Conservation (phyloP, 2,888 invertebrate species). For the Thecocarcelia acutangulata region DNA sequence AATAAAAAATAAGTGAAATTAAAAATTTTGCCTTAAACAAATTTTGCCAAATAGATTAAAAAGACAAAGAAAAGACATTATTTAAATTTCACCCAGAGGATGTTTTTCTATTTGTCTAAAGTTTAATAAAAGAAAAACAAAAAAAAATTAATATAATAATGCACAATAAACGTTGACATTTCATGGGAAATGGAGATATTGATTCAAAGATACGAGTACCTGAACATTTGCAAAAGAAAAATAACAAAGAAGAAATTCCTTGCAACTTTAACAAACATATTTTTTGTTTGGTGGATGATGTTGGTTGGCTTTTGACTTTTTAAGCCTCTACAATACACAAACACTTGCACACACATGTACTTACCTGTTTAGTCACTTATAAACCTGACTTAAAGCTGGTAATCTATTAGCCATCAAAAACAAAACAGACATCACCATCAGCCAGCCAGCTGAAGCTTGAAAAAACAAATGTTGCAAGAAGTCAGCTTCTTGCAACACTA, state of each 20-base stretch:
- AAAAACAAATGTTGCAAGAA: neutral
- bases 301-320: constrained; percentile 40
- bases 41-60: constrained; percentile 14
- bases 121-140: neutral
- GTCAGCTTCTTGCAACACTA: neutral
- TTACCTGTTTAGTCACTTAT: neutral
- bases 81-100: constrained; percentile 37
- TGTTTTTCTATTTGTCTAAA: constrained; percentile 8
- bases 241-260: constrained; percentile 33
- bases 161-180: constrained; percentile 54
- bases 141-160: neutral
- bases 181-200: constrained; percentile 61
- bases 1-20: constrained; percentile 29
- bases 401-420: constrained; percentile 9
- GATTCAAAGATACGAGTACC: constrained; percentile 36
- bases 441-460: neutral
- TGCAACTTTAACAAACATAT: neutral
- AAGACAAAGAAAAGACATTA: constrained; percentile 17
- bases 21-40: constrained; percentile 1
- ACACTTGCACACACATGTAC: neutral
- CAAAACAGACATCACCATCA: neutral
- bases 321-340: constrained; percentile 16
- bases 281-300: constrained; percentile 21
- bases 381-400: constrained; percentile 28
- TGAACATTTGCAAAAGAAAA: neutral